Conservation (phyloP, 2,888 invertebrate genomes). For the Euproctis similis region DNA sequence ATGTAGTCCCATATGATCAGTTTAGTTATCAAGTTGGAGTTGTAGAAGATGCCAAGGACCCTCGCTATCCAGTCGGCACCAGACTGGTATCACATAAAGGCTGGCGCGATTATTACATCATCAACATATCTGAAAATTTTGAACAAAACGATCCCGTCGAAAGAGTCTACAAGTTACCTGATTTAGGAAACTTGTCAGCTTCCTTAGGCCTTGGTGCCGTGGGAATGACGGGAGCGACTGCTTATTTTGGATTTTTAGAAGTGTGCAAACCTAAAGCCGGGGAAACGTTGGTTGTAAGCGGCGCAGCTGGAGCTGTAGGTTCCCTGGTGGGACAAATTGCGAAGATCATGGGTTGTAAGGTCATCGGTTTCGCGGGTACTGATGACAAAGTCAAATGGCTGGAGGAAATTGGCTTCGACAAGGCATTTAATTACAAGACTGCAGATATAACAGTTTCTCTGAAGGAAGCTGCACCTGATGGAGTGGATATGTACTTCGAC, state of each 20-base stretch:
- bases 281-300: conserved; percentile 81
- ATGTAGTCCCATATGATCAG: conserved; percentile 38
- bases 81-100: conserved; percentile 61
- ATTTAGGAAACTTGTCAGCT: conserved; percentile 61
- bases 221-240: conserved; percentile 83
- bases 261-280: conserved; percentile 80
- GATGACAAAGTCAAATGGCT: conserved; percentile 83
- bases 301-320: conserved; percentile 86
- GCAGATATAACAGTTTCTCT: conserved; percentile 70
- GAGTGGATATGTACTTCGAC: conserved; percentile 84
- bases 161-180: conserved; percentile 55
- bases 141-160: conserved; percentile 4
- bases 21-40: conserved; percentile 36
- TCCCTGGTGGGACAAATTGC: conserved; percentile 84
- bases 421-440: conserved; percentile 84
- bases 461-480: conserved; percentile 63
- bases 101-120: conserved; percentile 24
- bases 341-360: conserved; percentile 77
- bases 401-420: conserved; percentile 80
- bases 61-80: conserved; percentile 76
- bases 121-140: conserved; percentile 10
- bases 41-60: conserved; percentile 78
- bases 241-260: conserved; percentile 82
- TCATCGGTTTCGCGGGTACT: conserved; percentile 83
- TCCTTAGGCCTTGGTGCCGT: conserved; percentile 77